A percentile compares a stretch with the other conserved stretches of the same genome.
These are phyloP conservation scores for Takifugu bimaculatus DNA, from an alignment of 2,113 vertebrate genomes.

Conservation along the genomic window DNA sequence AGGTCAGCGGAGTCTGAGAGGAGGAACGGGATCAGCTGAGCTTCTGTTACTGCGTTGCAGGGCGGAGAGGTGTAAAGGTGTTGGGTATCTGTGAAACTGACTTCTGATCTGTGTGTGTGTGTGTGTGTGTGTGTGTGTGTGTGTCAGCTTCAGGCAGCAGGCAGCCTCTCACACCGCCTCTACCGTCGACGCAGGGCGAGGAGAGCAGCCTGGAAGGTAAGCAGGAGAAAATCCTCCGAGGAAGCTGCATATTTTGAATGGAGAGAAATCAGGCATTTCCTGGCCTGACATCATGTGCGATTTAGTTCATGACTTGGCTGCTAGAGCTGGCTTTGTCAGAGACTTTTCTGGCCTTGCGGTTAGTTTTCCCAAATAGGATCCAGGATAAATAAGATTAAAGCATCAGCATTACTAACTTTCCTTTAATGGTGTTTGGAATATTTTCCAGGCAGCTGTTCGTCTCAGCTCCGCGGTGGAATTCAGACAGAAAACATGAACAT, in stretches of 20 bases:
- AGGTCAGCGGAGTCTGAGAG: conserved; percentile 3
- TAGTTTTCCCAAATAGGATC: conserved; percentile 57
- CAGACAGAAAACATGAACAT: conserved; percentile 61
- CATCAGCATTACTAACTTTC: conserved; percentile 55
- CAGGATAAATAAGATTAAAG: conserved; percentile 67
- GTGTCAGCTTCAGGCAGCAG: conserved; percentile 60
- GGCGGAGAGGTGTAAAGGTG: conserved; percentile 7
- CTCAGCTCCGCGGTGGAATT: conserved; percentile 16
- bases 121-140: conserved; percentile 31
- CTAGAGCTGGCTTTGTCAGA: conserved; percentile 54
- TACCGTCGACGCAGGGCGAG: conserved; percentile 65
- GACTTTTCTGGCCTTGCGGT: conserved; percentile 46
- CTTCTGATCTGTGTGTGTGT: conserved; percentile 11
- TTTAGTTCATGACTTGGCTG: conserved; percentile 63
- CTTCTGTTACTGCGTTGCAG: conserved; percentile 27
- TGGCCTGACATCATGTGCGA: conserved; percentile 46
- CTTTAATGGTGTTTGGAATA: conserved; percentile 44
- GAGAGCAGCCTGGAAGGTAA: conserved; percentile 80
- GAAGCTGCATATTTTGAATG: conserved; percentile 30
- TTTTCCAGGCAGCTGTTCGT: conserved; percentile 30
- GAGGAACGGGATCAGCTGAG: conserved; percentile 5
- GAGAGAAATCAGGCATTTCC: conserved; percentile 52
- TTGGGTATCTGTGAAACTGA: conserved; percentile 25
- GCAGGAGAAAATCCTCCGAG: conserved; percentile 36
- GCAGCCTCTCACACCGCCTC: conserved; percentile 67